A percentile compares a stretch with the other conserved stretches of the same genome.
Evolutionary conservation across 2,888 invertebrate genomes (phyloP).

Genomic region (Aphodius sticticus): DNA sequence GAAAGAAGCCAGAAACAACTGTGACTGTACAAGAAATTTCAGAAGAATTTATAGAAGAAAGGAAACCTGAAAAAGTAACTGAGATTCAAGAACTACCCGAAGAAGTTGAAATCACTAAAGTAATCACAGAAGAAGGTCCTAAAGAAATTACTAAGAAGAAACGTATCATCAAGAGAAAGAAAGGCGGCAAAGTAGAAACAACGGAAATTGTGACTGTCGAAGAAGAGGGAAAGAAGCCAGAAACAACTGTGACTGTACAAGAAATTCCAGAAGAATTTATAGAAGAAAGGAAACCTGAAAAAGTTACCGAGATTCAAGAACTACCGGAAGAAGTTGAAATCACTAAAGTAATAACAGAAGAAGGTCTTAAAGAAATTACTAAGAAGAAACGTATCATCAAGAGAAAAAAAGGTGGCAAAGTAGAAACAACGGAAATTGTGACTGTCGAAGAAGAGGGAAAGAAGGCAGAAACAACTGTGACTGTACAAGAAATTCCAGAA

Average conservation of each 20-base stretch:
- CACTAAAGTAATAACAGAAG: constrained; percentile 35
- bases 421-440: constrained; percentile 13
- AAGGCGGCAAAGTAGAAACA: constrained; percentile 45
- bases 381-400: constrained; percentile 11
- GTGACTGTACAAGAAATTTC: constrained; percentile 50
- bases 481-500: neutral
- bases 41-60: constrained; percentile 44
- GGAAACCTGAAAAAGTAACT: neutral
- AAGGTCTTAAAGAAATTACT: constrained; percentile 30
- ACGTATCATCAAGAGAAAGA: constrained; percentile 43
- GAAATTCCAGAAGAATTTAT: constrained; percentile 14
- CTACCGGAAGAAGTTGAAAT: constrained; percentile 8
- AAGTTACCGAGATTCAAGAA: neutral
- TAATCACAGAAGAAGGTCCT: neutral
- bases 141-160: constrained; percentile 6
- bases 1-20: constrained; percentile 55
- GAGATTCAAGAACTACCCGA: constrained; percentile 25
- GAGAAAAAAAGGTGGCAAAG: constrained; percentile 5
- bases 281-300: neutral
- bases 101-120: neutral
- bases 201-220: constrained; percentile 48
- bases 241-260: constrained; percentile 47
- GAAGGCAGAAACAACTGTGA: neutral
- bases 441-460: constrained; percentile 7
- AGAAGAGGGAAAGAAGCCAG: constrained; percentile 49